Evolutionary conservation across 2,113 vertebrate species (phyloP), one percentile per base, ranked within the genome.

Genomic region (Sylvilagus bachmani): DNA sequence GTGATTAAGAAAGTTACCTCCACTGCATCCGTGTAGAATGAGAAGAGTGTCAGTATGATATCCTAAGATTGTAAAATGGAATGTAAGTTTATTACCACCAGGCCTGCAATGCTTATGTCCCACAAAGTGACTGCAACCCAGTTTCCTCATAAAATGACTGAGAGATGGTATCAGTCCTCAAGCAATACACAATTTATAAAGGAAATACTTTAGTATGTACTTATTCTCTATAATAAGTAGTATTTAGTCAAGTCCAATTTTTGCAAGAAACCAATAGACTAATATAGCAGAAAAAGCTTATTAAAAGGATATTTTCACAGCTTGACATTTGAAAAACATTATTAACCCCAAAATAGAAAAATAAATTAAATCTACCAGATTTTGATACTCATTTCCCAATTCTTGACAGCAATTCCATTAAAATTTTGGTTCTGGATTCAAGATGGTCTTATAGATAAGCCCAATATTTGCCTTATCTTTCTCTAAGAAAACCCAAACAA

Each of bases 361-460:
- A 61, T 3, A 33, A 81, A 71, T 29, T 88, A 74, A 73, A 49
- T 79, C 89, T 89, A 90, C 58, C 83, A 66, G 58, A 89, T 70
- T 36, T 80, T 84, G 19, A 90, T 84, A 81, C 2, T 44, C 10
- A 92, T 92, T 92, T 95, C 44, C 66, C 70, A 89, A 80, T 67
- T 66, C 44, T 17, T 73, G 89, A 16, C 5, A 78, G 36, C 10
- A 88, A 38, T 82, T 94, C 33, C 82, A 11, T 67, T 91, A 49
- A 81, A 71, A 9, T 75, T 93, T 8, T 49, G 11, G 33, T 51
- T 89, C 89, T 67, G 55, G 55, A 58, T 58, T 58, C 17, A 58
- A 58, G 55, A 58, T 1, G 44, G 44, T 44, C 44, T 44, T 44
- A 44, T 44, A 44, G 44, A 44, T 6, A 44, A 44, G 44, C 44